phyloP scores from a whole-genome alignment of 2,888 invertebrate genomes.

The Lagria hirta region DNA sequence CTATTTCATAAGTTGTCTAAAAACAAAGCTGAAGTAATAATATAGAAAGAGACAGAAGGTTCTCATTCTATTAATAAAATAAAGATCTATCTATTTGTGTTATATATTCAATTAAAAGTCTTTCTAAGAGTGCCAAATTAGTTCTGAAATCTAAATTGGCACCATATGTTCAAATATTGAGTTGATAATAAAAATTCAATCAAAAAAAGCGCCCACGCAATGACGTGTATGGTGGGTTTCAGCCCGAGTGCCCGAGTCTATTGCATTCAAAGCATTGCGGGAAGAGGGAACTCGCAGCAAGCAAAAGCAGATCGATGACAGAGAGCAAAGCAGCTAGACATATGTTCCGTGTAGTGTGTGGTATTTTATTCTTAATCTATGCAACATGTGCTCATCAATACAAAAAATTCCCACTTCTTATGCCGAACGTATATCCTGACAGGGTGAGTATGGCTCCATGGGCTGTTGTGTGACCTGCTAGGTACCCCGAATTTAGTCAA shows the following conservation, averaged over 20 bases:
- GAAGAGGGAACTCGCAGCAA: conserved; percentile 7
- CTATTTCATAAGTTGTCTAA: too few relatives aligned
- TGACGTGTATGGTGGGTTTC: conserved; percentile 26
- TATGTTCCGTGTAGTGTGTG: conserved; percentile 44
- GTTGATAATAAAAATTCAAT: conserved; percentile 11
- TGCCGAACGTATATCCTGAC: conserved; percentile 81
- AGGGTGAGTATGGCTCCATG: conserved; percentile 68
- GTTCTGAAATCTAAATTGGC: too few relatives aligned
- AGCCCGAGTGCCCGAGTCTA: conserved; percentile 4
- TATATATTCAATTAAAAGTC: too few relatives aligned
- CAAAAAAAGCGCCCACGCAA: conserved; percentile 20
- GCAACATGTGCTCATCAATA: conserved; percentile 46
- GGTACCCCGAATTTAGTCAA: too few relatives aligned
- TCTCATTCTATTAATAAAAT: too few relatives aligned
- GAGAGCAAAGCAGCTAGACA: conserved; percentile 45
- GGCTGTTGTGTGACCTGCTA: conserved; percentile 14
- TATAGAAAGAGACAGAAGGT: too few relatives aligned
- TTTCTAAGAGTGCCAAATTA: too few relatives aligned
- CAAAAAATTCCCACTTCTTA: conserved; percentile 69
- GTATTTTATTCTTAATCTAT: conserved; percentile 38
- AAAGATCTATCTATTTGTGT: too few relatives aligned
- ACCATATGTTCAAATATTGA: too few relatives aligned
- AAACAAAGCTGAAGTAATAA: too few relatives aligned
- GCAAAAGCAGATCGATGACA: conserved; percentile 19
- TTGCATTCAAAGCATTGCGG: too few relatives aligned